Evolutionary conservation across 1,140 invertebrate species (phyloP).

Genomic region (Mylabris phalerata): DNA sequence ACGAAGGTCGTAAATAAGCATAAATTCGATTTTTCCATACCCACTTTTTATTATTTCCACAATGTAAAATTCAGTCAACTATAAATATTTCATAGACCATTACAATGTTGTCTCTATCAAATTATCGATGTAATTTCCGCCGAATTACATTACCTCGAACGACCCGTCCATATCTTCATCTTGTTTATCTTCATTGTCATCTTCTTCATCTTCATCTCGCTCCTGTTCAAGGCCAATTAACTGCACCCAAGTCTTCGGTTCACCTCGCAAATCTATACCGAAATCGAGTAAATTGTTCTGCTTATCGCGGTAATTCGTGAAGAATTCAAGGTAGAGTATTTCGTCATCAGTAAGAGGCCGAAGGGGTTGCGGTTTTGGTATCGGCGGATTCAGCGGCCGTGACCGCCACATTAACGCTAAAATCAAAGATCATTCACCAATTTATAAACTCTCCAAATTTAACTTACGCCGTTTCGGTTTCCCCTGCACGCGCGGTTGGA

Average conservation of each 20-base stretch:
- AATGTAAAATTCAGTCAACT: too few species aligned
- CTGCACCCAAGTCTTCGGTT: too few species aligned
- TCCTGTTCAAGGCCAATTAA: too few species aligned
- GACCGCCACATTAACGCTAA: constrained; percentile 32
- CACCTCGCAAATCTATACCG: constrained; percentile 20
- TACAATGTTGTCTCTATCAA: too few species aligned
- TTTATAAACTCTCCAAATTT: neutral
- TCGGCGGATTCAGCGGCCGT: constrained; percentile 21
- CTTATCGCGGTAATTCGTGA: constrained; percentile 33
- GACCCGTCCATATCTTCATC: too few species aligned
- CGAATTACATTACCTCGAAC: too few species aligned
- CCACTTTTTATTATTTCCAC: too few species aligned
- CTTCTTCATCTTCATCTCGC: too few species aligned
- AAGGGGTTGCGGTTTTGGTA: constrained; percentile 12
- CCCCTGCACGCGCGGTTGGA: constrained; percentile 44
- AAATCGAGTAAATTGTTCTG: constrained; percentile 16
- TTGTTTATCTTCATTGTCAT: too few species aligned
- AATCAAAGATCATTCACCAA: neutral
- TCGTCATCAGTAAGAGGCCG: constrained; percentile 29
- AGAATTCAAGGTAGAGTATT: constrained; percentile 33
- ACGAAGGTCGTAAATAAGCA: neutral
- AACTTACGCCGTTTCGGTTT: constrained; percentile 4
- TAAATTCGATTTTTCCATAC: too few species aligned
- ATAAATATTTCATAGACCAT: too few species aligned
- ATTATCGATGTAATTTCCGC: too few species aligned